Evolutionary conservation across 2,113 vertebrate genomes (phyloP), one percentile per base, ranked within the genome.

Genomic region (Ceuthmochares aereus): DNA sequence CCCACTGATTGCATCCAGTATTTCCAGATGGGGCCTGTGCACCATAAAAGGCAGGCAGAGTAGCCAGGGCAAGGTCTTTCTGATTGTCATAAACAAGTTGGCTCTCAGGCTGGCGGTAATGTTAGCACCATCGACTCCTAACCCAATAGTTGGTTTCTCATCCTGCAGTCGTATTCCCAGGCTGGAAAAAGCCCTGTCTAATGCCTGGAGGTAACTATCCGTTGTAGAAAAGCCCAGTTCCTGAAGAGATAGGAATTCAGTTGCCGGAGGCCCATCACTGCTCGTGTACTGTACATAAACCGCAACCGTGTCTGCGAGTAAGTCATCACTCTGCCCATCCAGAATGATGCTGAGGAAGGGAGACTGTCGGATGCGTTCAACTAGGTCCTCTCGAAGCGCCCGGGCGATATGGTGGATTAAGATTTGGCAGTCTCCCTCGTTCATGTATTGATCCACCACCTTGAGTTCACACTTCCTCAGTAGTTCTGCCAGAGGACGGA

Each of bases 361-460:
- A 2, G 99, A 99, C 74, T 99, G 98, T 27, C 99, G 98, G 97
- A 99, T 98, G 91, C 99, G 99, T 97, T 99, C 99, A 6, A 99
- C 98, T 74, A 99, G 97, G 94, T 99, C 99, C 87, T 99, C 99
- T 29, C 99, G 98, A 56, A 99, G 97, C 17, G 99, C 98, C 32
- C 98, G 97, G 66, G 98, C 98, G 1, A 99, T 99, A 95, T 99
- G 99, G 80, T 99, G 99, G 55, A 99, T 98, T 66, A 99, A 98
- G 92, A 99, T 98, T 92, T 99, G 99, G 93, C 99, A 99, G 97
- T 99, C 99, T 0, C 99, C 99, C 87, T 99, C 99, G 0, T 99
- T 99, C 99, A 99, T 98, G 97, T 99, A 99, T 90, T 99, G 99
- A 97, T 99, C 99, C 49, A 99, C 99, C 89, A 99, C 99, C 93